phyloP scores from a whole-genome alignment of 2,113 vertebrate species.

The Marcusenius ussheri region DNA sequence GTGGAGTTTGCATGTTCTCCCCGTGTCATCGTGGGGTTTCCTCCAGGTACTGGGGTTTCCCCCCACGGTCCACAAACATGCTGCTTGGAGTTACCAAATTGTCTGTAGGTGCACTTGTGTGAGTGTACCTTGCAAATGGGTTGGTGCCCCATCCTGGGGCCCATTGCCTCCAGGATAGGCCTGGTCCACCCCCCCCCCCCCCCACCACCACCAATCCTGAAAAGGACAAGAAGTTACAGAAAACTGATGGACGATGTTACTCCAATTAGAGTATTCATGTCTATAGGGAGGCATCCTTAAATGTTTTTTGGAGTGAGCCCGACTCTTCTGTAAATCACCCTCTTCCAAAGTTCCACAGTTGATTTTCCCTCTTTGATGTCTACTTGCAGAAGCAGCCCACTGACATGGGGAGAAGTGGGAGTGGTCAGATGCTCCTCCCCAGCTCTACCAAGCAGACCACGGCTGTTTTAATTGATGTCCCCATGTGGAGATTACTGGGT shows the following conservation, averaged over 20 bases:
- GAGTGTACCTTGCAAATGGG: background rate
- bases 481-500: constrained; percentile 15
- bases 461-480: background rate
- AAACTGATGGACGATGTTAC: background rate
- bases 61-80: background rate
- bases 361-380: background rate
- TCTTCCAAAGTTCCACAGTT: background rate
- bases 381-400: background rate
- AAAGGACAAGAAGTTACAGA: background rate
- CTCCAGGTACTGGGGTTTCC: background rate
- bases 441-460: background rate
- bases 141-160: background rate
- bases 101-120: background rate
- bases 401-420: background rate
- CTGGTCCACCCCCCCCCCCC: no score
- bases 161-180: background rate
- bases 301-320: background rate
- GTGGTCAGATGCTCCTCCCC: background rate
- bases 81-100: background rate
- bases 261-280: background rate
- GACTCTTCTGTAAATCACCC: background rate
- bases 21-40: background rate
- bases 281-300: background rate
- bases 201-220: background rate
- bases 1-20: background rate